Percentiles rank a stretch among this genome's conserved stretches.
Evolutionary conservation across 1,140 invertebrate genomes (phyloP).

Genomic region (silkworm (Bombyx mori)): ASM3026992v2 NC_085129.1:12651001-12651500

Average conservation of each 20-base stretch:
- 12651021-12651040: too few relatives aligned
- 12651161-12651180: constrained; percentile 33
- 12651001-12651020: too few relatives aligned
- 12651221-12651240: constrained; percentile 37
- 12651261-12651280: constrained; percentile 31
- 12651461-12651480: background rate
- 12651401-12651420: background rate
- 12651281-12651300: background rate
- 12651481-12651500: background rate
- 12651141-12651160: constrained; percentile 40
- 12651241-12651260: constrained; percentile 27
- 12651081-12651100: too few relatives aligned
- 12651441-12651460: background rate
- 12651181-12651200: constrained; percentile 20
- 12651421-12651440: background rate
- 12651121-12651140: constrained; percentile 3
- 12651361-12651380: background rate
- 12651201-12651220: background rate
- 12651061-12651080: too few relatives aligned
- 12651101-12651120: too few relatives aligned
- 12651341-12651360: background rate
- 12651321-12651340: too few relatives aligned
- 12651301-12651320: too few relatives aligned
- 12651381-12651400: background rate
- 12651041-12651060: too few relatives aligned